Conservation (phyloP, 2,113 vertebrate species). For the Callipepla californica region DNA sequence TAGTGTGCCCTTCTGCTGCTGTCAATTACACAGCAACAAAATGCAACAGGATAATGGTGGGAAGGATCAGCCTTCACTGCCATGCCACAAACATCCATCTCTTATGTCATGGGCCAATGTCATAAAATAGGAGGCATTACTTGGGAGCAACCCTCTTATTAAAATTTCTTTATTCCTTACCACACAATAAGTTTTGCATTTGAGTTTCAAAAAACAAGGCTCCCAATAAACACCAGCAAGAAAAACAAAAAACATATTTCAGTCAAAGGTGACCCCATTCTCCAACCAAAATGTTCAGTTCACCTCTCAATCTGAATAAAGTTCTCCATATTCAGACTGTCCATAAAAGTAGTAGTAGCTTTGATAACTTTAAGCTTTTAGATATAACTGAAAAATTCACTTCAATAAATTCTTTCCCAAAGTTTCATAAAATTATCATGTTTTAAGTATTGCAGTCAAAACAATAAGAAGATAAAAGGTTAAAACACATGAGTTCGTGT, state of each 20-base stretch:
- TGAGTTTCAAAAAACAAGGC: background rate
- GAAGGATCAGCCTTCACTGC: background rate
- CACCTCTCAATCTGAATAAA: background rate
- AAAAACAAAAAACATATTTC: background rate
- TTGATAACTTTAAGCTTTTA: background rate
- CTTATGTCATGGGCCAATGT: background rate
- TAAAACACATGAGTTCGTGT: background rate
- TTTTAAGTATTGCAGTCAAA: background rate
- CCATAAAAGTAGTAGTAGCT: background rate
- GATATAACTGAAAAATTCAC: background rate
- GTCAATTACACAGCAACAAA: background rate
- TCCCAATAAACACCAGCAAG: background rate
- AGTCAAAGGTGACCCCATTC: background rate
- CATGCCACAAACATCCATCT: background rate
- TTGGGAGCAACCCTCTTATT: background rate
- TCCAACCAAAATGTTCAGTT: background rate
- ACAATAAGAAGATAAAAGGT: background rate
- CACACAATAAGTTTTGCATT: background rate
- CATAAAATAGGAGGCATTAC: background rate
- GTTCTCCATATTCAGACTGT: background rate
- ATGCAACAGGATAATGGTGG: background rate
- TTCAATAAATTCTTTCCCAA: background rate
- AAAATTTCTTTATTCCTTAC: background rate
- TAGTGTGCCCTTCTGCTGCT: background rate
- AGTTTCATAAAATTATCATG: background rate